Evolutionary conservation across 1,140 invertebrate species (phyloP).

Genomic region (Propsilocerus akamusi): DNA sequence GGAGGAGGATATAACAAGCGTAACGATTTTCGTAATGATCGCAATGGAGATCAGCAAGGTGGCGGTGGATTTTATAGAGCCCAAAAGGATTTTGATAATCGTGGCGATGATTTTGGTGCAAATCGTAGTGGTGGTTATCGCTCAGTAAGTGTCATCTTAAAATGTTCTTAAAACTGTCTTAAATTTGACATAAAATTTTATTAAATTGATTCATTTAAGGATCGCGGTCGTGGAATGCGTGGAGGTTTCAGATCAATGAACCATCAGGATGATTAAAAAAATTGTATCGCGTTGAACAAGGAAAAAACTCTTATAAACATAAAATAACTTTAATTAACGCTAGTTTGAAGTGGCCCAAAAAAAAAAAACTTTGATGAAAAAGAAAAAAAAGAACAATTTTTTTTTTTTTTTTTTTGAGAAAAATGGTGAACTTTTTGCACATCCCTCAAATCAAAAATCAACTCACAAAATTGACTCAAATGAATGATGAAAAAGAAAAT

Average conservation of each 20-base stretch:
- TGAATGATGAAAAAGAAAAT: too few relatives aligned
- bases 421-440: too few relatives aligned
- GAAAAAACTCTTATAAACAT: not conserved
- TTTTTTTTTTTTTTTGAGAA: too few relatives aligned
- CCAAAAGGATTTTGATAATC: slow-evolving; percentile 1
- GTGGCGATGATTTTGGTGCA: not conserved
- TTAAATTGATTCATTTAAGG: not conserved
- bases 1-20: slow-evolving; percentile 12
- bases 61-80: slow-evolving; percentile 5
- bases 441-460: too few relatives aligned
- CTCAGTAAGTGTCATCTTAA: not conserved
- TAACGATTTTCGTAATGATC: slow-evolving; percentile 16
- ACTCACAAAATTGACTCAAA: too few relatives aligned
- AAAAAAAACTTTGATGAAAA: not conserved
- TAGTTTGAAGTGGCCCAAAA: slow-evolving; percentile 2
- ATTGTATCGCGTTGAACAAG: not conserved
- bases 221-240: not conserved
- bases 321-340: not conserved
- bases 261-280: not conserved
- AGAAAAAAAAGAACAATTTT: not conserved
- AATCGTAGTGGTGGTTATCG: not conserved
- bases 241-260: not conserved
- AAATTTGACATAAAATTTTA: not conserved
- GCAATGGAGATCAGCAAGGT: slow-evolving; percentile 11
- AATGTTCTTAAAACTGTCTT: not conserved